Evolutionary conservation across 1,140 invertebrate species (phyloP).

Genomic region (Papilio aristodemus): DNA sequence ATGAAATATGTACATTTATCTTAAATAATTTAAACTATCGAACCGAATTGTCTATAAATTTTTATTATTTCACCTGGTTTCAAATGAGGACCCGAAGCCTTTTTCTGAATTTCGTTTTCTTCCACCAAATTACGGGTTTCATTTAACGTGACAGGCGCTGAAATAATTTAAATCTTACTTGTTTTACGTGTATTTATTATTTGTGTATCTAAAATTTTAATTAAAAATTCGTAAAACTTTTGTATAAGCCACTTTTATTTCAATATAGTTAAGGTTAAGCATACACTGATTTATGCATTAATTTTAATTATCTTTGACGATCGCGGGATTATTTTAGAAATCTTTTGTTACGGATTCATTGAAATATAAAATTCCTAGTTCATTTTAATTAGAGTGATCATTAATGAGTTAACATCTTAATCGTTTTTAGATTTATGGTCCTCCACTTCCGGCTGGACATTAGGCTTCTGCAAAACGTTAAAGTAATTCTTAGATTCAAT

Average conservation of each 20-base stretch:
- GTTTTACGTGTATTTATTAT: background rate
- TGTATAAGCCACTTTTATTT: background rate
- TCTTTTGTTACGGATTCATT: background rate
- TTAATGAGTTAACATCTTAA: background rate
- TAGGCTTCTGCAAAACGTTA: conserved; percentile 15
- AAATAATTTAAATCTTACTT: background rate
- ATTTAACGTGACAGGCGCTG: background rate
- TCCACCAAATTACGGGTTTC: background rate
- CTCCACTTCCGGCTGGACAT: conserved; percentile 8
- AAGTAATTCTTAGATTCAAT: background rate
- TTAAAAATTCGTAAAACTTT: background rate
- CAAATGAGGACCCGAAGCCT: background rate
- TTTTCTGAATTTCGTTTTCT: background rate
- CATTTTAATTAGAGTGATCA: background rate
- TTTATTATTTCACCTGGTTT: conserved; percentile 5
- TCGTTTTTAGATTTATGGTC: background rate
- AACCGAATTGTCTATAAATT: background rate
- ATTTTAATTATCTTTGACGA: background rate
- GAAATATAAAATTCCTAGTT: background rate
- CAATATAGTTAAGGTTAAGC: too few relatives aligned
- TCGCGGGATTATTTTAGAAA: background rate
- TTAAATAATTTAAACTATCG: too few relatives aligned
- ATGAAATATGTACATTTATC: background rate
- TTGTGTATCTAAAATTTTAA: background rate
- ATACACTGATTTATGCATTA: background rate